phyloP scores from a whole-genome alignment of 2,888 invertebrate genomes.

The Tromatobia lineatoria region DNA sequence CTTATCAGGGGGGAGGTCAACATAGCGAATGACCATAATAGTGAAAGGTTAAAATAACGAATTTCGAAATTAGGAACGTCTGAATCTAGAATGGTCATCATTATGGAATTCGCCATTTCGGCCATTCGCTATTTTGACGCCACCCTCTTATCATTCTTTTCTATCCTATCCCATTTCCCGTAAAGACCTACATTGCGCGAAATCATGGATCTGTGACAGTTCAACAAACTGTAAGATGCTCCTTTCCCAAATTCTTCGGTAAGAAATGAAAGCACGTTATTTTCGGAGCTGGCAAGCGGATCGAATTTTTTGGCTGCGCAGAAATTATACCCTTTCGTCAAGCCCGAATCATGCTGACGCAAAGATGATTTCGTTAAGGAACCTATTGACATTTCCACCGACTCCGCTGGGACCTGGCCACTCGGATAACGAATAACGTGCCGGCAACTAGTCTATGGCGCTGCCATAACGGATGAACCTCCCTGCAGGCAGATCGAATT shows the following conservation, averaged over 20 bases:
- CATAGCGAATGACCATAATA: too few relatives aligned
- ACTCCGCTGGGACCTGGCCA: constrained; percentile 29
- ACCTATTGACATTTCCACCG: constrained; percentile 27
- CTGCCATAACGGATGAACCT: constrained; percentile 67
- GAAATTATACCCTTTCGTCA: constrained; percentile 6
- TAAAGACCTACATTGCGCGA: constrained; percentile 18
- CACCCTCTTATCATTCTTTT: too few relatives aligned
- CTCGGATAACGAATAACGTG: constrained; percentile 31
- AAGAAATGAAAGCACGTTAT: constrained; percentile 17
- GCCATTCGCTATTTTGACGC: too few relatives aligned
- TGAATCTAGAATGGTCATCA: too few relatives aligned
- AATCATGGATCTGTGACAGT: constrained; percentile 33
- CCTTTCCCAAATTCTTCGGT: constrained; percentile 19
- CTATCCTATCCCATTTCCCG: constrained; percentile 9
- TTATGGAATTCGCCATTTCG: too few relatives aligned
- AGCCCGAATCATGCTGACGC: constrained; percentile 43
- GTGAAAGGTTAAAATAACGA: too few relatives aligned
- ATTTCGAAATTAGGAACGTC: too few relatives aligned
- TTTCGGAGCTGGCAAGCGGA: constrained; percentile 11
- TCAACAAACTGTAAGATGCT: constrained; percentile 26
- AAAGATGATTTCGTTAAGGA: constrained; percentile 31
- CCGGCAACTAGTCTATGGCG: constrained; percentile 69
- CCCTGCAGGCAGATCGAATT: constrained; percentile 68
- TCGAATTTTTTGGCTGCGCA: constrained; percentile 18
- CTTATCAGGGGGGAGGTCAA: too few relatives aligned